phyloP scores from a whole-genome alignment of 1,140 invertebrate species.

The Drosophila persimilis region DNA sequence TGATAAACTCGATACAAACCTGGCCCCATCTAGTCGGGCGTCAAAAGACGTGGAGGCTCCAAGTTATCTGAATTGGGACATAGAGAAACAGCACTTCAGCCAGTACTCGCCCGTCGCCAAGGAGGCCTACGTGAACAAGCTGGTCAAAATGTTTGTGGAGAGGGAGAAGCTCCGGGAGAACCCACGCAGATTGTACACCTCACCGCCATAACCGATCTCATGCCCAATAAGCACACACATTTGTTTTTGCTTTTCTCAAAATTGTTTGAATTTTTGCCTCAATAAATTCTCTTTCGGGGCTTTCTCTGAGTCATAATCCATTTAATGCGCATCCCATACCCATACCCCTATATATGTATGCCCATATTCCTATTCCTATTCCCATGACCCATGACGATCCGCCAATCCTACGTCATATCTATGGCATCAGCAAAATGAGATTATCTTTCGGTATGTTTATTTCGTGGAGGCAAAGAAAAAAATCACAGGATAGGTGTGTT shows the following conservation, averaged over 20 bases:
- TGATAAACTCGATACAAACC: conserved; percentile 24
- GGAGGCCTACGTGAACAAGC: conserved; percentile 48
- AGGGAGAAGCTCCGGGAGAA: conserved; percentile 17
- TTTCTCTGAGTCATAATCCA: conserved; percentile 41
- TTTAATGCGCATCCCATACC: neutral
- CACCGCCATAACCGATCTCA: neutral
- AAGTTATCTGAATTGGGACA: conserved; percentile 55
- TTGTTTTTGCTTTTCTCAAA: neutral
- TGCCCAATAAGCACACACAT: too few relatives aligned
- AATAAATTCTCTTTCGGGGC: conserved; percentile 16
- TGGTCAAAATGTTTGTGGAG: conserved; percentile 36
- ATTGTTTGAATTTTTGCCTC: neutral
- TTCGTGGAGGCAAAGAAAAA: conserved; percentile 16
- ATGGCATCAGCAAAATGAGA: conserved; percentile 38
- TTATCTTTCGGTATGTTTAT: conserved; percentile 53
- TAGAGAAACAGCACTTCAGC: conserved; percentile 28
- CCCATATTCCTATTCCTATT: conserved; percentile 6
- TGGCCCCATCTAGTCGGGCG: conserved; percentile 21
- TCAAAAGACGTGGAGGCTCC: conserved; percentile 27
- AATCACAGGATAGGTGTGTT: conserved; percentile 42
- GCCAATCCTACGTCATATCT: conserved; percentile 48
- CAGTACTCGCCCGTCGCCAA: conserved; percentile 25
- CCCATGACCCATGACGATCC: conserved; percentile 4
- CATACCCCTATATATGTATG: neutral
- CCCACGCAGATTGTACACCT: neutral